phyloP scores from a whole-genome alignment of 1,140 invertebrate species.

The Papilio polytes region DNA sequence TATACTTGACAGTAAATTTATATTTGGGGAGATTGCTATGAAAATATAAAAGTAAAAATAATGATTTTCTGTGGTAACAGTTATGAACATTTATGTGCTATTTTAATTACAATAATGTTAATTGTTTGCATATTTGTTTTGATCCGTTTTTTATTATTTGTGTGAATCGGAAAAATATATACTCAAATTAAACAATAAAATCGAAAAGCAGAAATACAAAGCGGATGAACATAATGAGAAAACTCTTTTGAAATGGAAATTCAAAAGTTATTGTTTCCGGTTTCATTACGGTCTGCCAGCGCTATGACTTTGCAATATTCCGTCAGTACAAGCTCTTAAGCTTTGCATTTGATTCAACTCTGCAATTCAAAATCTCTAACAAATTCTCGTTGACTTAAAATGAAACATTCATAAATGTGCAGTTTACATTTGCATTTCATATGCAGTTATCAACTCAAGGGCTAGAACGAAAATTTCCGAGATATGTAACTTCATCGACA shows the following conservation, averaged over 20 bases:
- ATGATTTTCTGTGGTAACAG: too few relatives aligned
- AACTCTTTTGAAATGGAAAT: too few relatives aligned
- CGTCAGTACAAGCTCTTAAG: conserved; percentile 17
- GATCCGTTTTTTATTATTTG: background rate
- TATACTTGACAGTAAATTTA: too few relatives aligned
- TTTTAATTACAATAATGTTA: too few relatives aligned
- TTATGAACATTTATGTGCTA: too few relatives aligned
- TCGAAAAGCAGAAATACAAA: background rate
- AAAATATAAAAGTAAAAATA: too few relatives aligned
- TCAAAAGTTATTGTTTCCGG: too few relatives aligned
- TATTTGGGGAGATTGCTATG: too few relatives aligned
- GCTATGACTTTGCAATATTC: background rate
- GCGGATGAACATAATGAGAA: background rate
- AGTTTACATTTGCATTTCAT: background rate
- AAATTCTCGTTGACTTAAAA: conserved; percentile 7
- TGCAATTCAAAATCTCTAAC: conserved; percentile 12
- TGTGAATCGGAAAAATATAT: background rate
- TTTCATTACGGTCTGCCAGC: too few relatives aligned
- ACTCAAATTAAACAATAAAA: background rate
- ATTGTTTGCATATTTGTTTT: too few relatives aligned
- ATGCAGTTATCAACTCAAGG: background rate
- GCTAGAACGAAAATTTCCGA: background rate
- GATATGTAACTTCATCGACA: background rate
- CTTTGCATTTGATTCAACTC: conserved; percentile 19
- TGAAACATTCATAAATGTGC: background rate